Conservation (phyloP, 2,113 vertebrate species). For the Coracopsis vasa region DNA sequence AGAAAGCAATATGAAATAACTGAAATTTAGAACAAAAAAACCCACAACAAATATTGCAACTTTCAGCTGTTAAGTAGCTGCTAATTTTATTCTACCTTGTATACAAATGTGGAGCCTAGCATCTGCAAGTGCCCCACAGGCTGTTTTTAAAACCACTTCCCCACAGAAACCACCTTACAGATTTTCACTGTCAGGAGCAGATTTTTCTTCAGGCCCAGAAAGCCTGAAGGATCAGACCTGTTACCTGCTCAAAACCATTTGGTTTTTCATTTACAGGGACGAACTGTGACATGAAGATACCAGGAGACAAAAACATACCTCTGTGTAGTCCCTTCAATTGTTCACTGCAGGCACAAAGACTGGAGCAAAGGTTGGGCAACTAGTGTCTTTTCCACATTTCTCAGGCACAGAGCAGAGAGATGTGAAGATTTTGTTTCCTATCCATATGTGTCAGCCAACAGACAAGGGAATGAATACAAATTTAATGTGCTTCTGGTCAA, state of each 20-base stretch:
- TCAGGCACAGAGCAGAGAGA: not conserved
- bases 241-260: not conserved
- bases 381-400: not conserved
- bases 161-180: not conserved
- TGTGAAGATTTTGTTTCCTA: not conserved
- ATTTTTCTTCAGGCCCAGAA: not conserved
- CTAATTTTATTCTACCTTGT: not conserved
- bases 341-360: not conserved
- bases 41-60: not conserved
- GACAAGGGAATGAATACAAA: not conserved
- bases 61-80: not conserved
- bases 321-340: not conserved
- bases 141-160: not conserved
- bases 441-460: not conserved
- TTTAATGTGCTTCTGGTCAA: not conserved
- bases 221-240: conserved; percentile 23
- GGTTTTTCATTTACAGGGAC: conserved; percentile 5
- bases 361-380: not conserved
- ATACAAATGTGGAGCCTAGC: not conserved
- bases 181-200: not conserved
- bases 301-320: not conserved
- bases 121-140: not conserved
- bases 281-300: not conserved
- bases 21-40: not conserved
- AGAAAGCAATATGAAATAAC: not conserved